A percentile compares a stretch with the other conserved stretches of the same genome.
Conservation (phyloP, 2,113 vertebrate species). For the Saccopteryx bilineata region DNA sequence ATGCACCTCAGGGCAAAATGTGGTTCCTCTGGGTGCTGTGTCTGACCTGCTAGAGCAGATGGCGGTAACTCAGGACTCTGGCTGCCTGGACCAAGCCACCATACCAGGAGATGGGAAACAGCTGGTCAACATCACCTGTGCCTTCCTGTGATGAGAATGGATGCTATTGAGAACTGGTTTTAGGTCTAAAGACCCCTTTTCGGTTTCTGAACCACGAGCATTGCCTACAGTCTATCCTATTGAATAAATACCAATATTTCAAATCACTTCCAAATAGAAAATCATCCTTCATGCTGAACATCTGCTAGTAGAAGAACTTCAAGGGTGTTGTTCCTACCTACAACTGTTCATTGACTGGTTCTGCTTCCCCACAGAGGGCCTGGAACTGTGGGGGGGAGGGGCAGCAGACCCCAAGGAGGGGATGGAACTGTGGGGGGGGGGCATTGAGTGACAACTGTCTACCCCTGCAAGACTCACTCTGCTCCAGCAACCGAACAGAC, state of each 20-base stretch:
- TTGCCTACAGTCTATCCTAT: background rate
- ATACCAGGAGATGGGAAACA: background rate
- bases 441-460: background rate
- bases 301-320: background rate
- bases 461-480: background rate
- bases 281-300: background rate
- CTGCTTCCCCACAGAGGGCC: background rate
- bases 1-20: background rate
- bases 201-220: background rate
- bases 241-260: constrained; percentile 13
- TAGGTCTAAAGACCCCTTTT: background rate
- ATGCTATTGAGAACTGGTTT: background rate
- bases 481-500: too few species aligned
- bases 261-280: background rate
- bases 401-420: background rate
- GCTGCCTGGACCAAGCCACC: background rate
- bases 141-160: background rate
- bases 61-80: background rate
- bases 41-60: background rate
- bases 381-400: background rate
- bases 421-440: background rate
- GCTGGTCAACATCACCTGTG: background rate
- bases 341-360: background rate
- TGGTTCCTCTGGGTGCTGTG: background rate
- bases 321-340: background rate